phyloP scores from a whole-genome alignment of 1,140 invertebrate genomes.

The Drosophila funebris region DNA sequence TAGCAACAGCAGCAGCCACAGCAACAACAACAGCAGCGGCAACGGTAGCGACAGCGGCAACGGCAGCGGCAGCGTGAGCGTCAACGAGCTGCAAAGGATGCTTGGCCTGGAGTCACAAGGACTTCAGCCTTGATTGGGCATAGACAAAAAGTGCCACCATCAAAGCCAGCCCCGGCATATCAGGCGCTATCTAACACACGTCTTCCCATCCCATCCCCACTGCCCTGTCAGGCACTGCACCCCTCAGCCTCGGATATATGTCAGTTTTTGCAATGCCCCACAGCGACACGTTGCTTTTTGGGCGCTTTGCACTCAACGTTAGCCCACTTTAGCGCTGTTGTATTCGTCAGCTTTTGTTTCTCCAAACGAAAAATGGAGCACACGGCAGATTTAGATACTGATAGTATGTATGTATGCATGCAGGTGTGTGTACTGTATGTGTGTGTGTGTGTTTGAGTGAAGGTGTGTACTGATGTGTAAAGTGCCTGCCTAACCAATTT shows the following conservation, averaged over 20 bases:
- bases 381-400: constrained; percentile 67
- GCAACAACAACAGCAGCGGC: neutral
- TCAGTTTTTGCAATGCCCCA: constrained; percentile 63
- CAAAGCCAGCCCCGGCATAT: constrained; percentile 55
- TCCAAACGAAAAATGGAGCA: constrained; percentile 63
- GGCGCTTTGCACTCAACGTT: constrained; percentile 64
- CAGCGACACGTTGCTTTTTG: constrained; percentile 54
- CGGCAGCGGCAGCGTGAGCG: neutral
- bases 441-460: constrained; percentile 5
- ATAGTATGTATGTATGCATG: constrained; percentile 49
- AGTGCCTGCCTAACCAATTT: constrained; percentile 77
- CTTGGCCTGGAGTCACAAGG: constrained; percentile 34
- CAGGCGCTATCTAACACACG: constrained; percentile 59
- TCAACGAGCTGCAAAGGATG: constrained; percentile 22
- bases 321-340: constrained; percentile 69
- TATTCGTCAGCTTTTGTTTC: constrained; percentile 63
- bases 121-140: constrained; percentile 62
- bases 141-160: constrained; percentile 75
- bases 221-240: neutral
- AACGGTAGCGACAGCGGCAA: neutral
- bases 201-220: neutral
- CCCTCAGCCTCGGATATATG: constrained; percentile 20
- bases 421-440: constrained; percentile 35
- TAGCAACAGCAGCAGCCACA: constrained; percentile 3
- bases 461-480: constrained; percentile 50